Evolutionary conservation across 2,113 vertebrate species (phyloP), one percentile per base, ranked within the genome.

Genomic region (Nestor notabilis): DNA sequence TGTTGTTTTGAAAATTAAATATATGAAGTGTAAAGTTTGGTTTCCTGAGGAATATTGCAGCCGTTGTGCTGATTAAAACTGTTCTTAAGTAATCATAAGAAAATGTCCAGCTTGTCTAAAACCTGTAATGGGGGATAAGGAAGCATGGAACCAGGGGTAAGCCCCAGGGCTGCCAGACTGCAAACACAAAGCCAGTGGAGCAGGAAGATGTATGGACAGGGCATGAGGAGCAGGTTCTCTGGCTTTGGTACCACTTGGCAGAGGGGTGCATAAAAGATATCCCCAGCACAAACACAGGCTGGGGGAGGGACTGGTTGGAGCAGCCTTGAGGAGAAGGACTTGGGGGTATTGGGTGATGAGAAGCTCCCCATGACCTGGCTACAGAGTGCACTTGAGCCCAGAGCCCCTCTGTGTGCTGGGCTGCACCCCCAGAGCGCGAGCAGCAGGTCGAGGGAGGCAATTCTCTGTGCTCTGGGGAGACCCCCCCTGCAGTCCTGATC

Each of bases 101-200:
- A 76, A 71, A 66, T 0, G 2, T 35, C 33, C 11, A 37, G 18
- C 16, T 72, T 60, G 46, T 81, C 41, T 70, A 33, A 75, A 52
- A 75, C 31, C 39, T 27, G 10, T 64, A 52, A 53, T 0, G 1
- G 13, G 17, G 14, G 14, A 24, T 52, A 47, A 65, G 17, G 46
- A 80, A 63, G 46, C n/a, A 11, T 0, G 0, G 41, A 41, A 13
- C 3, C 1, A 2, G 29, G 13, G 17, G 28, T n/a, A 13, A 72
- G 18, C 27, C 23, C 39, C 47, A 47, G 20, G 24, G 60, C 66
- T 91, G 53, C 33, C 4, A 4, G 16, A 23, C 11, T 44, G 21
- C 25, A 46, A 46, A 17, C 11, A 39, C 15, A 14, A 68, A 61
- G 19, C 35, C 41, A 11, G 17, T 24, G 41, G 6, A 44, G 43